A percentile compares a stretch with the other conserved stretches of the same genome.
These are phyloP conservation scores for Dione juno DNA, from an alignment of 2,888 invertebrate species.

Conservation along the genomic window DNA sequence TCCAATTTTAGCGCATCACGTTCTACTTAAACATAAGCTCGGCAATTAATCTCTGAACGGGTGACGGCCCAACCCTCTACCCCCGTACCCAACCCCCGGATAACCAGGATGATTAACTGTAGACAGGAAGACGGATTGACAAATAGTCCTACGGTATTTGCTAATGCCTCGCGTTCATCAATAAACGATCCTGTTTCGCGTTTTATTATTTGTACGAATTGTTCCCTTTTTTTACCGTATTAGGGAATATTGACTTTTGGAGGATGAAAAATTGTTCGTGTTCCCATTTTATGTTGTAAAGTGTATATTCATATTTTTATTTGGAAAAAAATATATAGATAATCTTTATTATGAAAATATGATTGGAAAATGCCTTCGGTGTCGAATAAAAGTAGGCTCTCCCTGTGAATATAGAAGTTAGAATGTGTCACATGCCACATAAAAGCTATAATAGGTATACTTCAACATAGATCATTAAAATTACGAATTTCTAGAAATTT, in stretches of 20 bases:
- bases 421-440: too few species aligned
- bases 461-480: too few species aligned
- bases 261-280: not conserved
- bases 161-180: constrained; percentile 79
- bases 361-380: too few species aligned
- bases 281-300: not conserved
- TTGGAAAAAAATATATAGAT: too few species aligned
- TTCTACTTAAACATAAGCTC: constrained; percentile 66
- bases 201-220: constrained; percentile 44
- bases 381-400: too few species aligned
- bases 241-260: constrained; percentile 6
- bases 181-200: constrained; percentile 65
- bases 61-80: constrained; percentile 65
- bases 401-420: too few species aligned
- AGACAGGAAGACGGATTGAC: constrained; percentile 82
- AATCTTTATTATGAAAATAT: too few species aligned
- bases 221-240: constrained; percentile 23
- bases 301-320: too few species aligned
- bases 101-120: constrained; percentile 79
- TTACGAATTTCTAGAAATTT: too few species aligned
- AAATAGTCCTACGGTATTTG: constrained; percentile 83
- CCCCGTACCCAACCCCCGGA: constrained; percentile 54
- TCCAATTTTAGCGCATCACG: constrained; percentile 69
- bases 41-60: constrained; percentile 79
- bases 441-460: too few species aligned